These are phyloP conservation scores for Dendroctonus valens DNA, from an alignment of 1,140 invertebrate genomes.

Conservation along the genomic window DNA sequence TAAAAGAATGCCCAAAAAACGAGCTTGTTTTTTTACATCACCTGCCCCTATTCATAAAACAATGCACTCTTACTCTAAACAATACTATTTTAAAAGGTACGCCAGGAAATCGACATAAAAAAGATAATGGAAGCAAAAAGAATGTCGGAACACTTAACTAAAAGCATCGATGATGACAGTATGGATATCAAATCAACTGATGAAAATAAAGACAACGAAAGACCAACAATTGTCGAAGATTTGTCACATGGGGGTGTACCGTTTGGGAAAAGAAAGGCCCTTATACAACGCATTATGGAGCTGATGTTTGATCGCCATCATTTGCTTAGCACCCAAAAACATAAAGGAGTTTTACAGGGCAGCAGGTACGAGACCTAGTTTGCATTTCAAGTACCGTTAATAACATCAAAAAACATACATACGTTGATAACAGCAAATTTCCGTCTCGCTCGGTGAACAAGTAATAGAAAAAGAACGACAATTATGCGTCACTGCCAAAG, in stretches of 20 bases:
- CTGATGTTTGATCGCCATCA: conserved; percentile 39
- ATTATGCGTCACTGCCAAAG: too few species aligned
- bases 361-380: conserved; percentile 1
- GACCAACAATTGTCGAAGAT: background rate
- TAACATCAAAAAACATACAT: too few species aligned
- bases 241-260: background rate
- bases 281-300: conserved; percentile 12
- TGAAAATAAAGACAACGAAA: background rate
- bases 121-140: conserved; percentile 3
- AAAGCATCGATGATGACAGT: too few species aligned
- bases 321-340: conserved; percentile 32
- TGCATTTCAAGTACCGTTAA: too few species aligned
- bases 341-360: conserved; percentile 32
- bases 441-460: too few species aligned
- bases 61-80: too few species aligned
- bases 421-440: too few species aligned
- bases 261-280: background rate
- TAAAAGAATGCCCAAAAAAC: too few species aligned
- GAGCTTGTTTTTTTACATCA: too few species aligned
- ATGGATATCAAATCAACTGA: too few species aligned
- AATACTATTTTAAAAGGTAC: conserved; percentile 1
- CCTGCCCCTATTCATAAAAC: too few species aligned
- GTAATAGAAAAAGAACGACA: too few species aligned
- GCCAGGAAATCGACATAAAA: conserved; percentile 11
- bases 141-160: background rate